Base-by-base conservation (phyloP, 2,113 vertebrate genomes). In the Colossoma macropomum region DNA sequence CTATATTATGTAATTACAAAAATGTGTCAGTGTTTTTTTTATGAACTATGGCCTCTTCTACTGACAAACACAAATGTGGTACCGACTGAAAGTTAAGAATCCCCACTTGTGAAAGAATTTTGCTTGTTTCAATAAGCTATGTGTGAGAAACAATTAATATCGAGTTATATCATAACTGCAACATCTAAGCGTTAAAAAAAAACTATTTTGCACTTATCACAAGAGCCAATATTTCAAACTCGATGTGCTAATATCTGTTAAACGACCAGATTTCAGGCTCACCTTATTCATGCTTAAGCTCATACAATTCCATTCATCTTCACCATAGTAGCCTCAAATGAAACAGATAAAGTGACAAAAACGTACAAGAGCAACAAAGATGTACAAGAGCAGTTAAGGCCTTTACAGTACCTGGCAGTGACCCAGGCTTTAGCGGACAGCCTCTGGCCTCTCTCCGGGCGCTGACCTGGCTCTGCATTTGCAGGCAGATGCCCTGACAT, bases 401-500 rank as follows among this genome's bases (percentile, higher is more conserved):
- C 32, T 66, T 71, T 38, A 34, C 73, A 32, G 28, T 60, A 48
- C 50, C 32, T 79, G 75, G 48, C 60, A 0, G 28, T 38, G 23
- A 59, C 50, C 74, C 70, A 70, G 9, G n/a, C 63, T 50, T 65
- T 23, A 78, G 73, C 41, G 59, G 48, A 65, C 52, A 85, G 66
- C 23, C 79, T 66, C 54, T 41, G 75, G 21, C 81, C 65, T 50
- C 28, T 80, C 69, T 30, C 70, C 73, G 38, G 71, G 54, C 72
- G 21, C 60, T 85, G 62, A 75, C 77, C 52, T 77, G 70, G 69
- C 62, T 38, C 28, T 79, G 70, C 50, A 74, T 85, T 70, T 86
- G 79, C 21, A 30, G 74, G 86, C 92, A 93, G 92, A 92, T 91
- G 91, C 85, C 84, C 21, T 59, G 88, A 87, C 88, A 91, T 90